A percentile compares a stretch with the other conserved stretches of the same genome.
Conservation (phyloP, 1,140 invertebrate genomes). For the Ceratitis capitata region DNA sequence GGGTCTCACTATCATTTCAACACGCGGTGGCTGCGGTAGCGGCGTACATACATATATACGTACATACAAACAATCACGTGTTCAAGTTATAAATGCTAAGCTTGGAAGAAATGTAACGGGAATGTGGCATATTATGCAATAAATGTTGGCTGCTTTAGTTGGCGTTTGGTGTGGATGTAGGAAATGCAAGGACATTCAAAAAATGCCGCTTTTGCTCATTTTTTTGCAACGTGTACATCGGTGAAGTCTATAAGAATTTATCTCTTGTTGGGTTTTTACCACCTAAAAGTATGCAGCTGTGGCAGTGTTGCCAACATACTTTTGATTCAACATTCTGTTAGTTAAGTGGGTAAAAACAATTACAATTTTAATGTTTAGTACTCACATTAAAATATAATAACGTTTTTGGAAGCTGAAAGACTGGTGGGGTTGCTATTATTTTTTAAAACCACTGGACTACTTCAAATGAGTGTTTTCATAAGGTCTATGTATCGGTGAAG, state of each 20-base stretch:
- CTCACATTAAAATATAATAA: no score
- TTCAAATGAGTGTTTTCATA: no score
- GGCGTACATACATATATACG: background rate
- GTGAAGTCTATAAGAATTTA: background rate
- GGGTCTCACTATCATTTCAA: conserved; percentile 30
- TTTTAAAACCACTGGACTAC: no score
- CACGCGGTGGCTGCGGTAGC: background rate
- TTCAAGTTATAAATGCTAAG: background rate
- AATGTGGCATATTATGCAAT: background rate
- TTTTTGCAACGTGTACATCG: background rate
- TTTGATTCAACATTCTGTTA: no score
- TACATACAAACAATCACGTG: background rate
- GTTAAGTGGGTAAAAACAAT: no score
- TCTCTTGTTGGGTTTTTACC: background rate
- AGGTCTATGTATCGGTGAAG: no score
- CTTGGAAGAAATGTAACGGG: background rate
- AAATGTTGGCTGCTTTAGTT: background rate
- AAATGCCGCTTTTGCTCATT: background rate
- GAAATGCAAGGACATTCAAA: conserved; percentile 20
- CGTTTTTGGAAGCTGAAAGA: no score
- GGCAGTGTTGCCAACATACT: background rate
- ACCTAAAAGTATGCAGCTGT: background rate
- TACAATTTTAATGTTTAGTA: no score
- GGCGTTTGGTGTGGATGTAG: background rate
- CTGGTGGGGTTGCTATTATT: no score